These are phyloP conservation scores for Onchidella celtica DNA, from an alignment of 2,888 invertebrate species.

Conservation along the genomic window DNA sequence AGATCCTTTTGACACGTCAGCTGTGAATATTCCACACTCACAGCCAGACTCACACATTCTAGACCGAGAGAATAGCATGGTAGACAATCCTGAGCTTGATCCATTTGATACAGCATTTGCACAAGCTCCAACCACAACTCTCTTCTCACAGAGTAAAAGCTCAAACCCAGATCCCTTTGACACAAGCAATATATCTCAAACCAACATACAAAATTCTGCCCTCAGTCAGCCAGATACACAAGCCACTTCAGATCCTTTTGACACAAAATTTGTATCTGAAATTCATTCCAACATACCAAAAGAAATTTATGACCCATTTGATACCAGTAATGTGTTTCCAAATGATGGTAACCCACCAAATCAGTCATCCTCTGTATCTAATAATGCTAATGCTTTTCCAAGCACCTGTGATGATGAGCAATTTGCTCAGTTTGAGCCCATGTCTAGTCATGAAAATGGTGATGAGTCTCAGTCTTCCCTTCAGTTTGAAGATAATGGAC, in stretches of 20 bases:
- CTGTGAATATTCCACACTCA: neutral
- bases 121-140: neutral
- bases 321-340: slow-evolving; percentile 56
- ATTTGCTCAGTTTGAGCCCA: neutral
- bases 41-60: slow-evolving; percentile 17
- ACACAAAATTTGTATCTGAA: slow-evolving; percentile 18
- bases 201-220: neutral
- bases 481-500: slow-evolving; percentile 13
- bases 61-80: slow-evolving; percentile 44
- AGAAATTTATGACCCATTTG: slow-evolving; percentile 60
- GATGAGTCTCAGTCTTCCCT: slow-evolving; percentile 39
- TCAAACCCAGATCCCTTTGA: slow-evolving; percentile 20
- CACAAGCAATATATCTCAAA: neutral
- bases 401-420: neutral
- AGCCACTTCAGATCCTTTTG: slow-evolving; percentile 38
- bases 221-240: neutral
- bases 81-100: slow-evolving; percentile 13
- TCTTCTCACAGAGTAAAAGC: neutral
- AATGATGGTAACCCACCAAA: neutral
- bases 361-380: too few species aligned
- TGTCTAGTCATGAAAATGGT: slow-evolving; percentile 51
- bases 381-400: slow-evolving; percentile 56
- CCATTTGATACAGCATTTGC: slow-evolving; percentile 43
- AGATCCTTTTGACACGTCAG: slow-evolving; percentile 16
- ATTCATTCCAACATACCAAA: neutral